These are phyloP conservation scores for Clivina fossor DNA, from an alignment of 2,888 invertebrate genomes.

Conservation along the genomic window DNA sequence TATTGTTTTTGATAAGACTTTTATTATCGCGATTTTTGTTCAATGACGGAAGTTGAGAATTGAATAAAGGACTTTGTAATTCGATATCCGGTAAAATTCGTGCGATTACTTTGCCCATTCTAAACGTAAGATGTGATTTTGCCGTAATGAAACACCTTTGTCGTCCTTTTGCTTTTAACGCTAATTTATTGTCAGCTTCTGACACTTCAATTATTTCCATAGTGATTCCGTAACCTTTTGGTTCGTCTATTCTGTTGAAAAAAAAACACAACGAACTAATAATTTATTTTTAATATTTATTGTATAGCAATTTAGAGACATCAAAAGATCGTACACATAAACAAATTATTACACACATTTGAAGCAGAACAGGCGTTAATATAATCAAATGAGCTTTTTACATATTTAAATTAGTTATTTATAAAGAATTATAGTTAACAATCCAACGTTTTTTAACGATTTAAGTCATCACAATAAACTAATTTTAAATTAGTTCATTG, in stretches of 20 bases:
- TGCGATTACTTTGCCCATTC: slow-evolving; percentile 61
- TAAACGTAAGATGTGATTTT: slow-evolving; percentile 47
- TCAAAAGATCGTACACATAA: no score
- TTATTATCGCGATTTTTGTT: slow-evolving; percentile 52
- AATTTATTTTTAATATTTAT: neutral
- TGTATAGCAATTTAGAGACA: no score
- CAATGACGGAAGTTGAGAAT: slow-evolving; percentile 54
- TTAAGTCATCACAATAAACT: no score
- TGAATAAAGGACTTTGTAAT: slow-evolving; percentile 58
- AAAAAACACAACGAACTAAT: neutral
- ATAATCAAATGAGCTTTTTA: no score
- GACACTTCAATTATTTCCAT: slow-evolving; percentile 70
- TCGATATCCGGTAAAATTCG: slow-evolving; percentile 68
- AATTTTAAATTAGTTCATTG: no score
- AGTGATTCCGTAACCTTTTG: slow-evolving; percentile 58
- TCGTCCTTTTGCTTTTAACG: slow-evolving; percentile 71
- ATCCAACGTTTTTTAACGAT: no score
- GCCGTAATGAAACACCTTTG: slow-evolving; percentile 68
- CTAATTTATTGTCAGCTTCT: slow-evolving; percentile 58
- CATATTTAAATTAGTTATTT: no score
- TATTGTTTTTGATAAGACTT: slow-evolving; percentile 45
- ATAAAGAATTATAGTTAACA: no score
- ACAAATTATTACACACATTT: no score
- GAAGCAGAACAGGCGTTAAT: no score
- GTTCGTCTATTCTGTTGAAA: slow-evolving; percentile 6